Base-by-base conservation (phyloP, 35 echinoderm and acorn worm species). In the Lytechinus variegatus region DNA sequence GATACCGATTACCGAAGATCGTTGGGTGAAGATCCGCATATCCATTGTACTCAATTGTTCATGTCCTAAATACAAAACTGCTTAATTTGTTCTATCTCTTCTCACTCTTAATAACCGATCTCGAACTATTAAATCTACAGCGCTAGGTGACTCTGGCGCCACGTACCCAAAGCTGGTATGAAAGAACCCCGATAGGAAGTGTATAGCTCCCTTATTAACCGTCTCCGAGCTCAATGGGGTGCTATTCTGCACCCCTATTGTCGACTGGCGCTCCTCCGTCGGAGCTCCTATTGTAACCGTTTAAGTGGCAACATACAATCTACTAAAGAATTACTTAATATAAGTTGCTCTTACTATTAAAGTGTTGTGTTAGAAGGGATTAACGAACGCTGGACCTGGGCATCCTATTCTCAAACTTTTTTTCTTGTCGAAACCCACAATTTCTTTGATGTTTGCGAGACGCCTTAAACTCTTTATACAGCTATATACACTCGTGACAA, bases 301-400 rank as follows among this genome's bases (percentile, higher is more conserved):
- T 27, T 93, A 93, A 93, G 92, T 93, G 92, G 92, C 92, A 93
- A 93, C 92, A 93, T 93, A 54, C 55, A 55, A 33, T 53, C 92
- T 54, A 55, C 52, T 28, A 93, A 93, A 93, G 92, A 93, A 93
- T 93, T 57, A 93, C 92, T 93, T 93, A 93, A 93, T 55, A 55
- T 55, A 54, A 93, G 92, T 93, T 93, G 92, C 92, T 93, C 53
- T 93, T 57, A 27, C 92, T 93, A 93, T 93, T 93, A 55, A 93
- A 57, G 57, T 93, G 92, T 93, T 93, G 92, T 57, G 92, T 93
- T 57, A 93, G 54, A 57, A 27, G 3, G 52, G 92, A 93, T 93
- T 93, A 93, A 54, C 16, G 88, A 54, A 93, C 92, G 53, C 92
- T 56, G 54, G 53, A 24, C 54, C 92, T 24, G 8, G 19, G 88